A percentile compares a stretch with the other conserved stretches of the same genome.
Conservation (phyloP, 2,797 vertebrate genomes). For the Cirrhinus mrigala region DNA sequence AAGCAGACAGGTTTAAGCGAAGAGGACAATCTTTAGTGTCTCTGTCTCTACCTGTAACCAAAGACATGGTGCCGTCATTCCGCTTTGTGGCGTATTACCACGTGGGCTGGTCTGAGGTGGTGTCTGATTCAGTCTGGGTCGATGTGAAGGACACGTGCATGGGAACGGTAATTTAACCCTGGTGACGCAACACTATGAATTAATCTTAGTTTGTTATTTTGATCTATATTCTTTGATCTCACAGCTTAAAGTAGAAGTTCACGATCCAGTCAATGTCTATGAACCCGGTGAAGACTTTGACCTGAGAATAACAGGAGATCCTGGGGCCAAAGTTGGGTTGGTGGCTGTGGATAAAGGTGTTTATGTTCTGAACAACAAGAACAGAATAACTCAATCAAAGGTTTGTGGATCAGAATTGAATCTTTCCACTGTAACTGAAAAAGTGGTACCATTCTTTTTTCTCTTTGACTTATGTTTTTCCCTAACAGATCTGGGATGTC, state of each 20-base stretch:
- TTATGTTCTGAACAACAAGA: slow-evolving; percentile 77
- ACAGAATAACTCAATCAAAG: slow-evolving; percentile 77
- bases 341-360: slow-evolving; percentile 84
- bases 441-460: neutral
- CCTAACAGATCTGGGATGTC: slow-evolving; percentile 77
- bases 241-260: neutral
- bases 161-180: too few species aligned
- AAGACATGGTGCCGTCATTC: too few species aligned
- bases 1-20: too few species aligned
- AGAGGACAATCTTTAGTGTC: too few species aligned
- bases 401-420: slow-evolving; percentile 57
- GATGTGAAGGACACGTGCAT: too few species aligned
- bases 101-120: too few species aligned
- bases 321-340: slow-evolving; percentile 74
- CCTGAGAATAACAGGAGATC: slow-evolving; percentile 75
- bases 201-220: neutral
- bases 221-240: neutral
- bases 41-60: too few species aligned
- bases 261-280: neutral
- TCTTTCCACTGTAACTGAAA: neutral
- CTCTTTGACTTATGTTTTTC: neutral
- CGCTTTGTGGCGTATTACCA: too few species aligned
- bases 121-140: too few species aligned
- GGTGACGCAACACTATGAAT: neutral
- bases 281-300: slow-evolving; percentile 64